Percentiles rank a stretch among this genome's conserved stretches.
Evolutionary conservation across 1,140 invertebrate species (phyloP).

Genomic region (Phymastichus coffea): DNA sequence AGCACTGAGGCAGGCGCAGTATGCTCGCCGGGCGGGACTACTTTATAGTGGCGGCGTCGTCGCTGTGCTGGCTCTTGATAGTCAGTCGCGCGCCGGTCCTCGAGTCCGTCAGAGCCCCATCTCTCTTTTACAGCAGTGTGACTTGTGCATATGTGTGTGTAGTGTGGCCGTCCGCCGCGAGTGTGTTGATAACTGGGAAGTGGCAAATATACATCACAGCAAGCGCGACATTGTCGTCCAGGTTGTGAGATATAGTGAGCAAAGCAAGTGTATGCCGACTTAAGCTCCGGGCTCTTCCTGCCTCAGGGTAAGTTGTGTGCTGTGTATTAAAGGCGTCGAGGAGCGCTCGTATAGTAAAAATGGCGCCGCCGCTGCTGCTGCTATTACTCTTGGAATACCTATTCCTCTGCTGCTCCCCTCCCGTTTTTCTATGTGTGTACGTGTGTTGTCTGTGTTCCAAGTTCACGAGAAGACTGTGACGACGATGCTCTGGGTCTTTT

Average conservation of each 20-base stretch:
- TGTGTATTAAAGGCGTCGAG: too few species aligned
- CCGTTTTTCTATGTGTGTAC: not conserved
- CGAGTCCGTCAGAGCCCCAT: not conserved
- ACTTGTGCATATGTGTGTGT: constrained; percentile 25
- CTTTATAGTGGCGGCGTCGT: constrained; percentile 35
- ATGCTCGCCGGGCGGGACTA: constrained; percentile 30
- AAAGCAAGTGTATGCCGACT: too few species aligned
- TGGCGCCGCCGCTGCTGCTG: not conserved
- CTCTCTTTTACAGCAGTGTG: not conserved
- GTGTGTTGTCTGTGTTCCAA: too few species aligned
- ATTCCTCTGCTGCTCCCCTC: too few species aligned
- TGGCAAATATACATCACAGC: too few species aligned
- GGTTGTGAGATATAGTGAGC: too few species aligned
- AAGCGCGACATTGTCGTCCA: too few species aligned
- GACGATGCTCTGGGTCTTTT: too few species aligned
- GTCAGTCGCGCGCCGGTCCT: constrained; percentile 53
- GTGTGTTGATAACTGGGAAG: constrained; percentile 49
- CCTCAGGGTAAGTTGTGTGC: constrained; percentile 44
- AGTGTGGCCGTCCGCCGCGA: constrained; percentile 33
- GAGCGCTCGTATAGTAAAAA: not conserved
- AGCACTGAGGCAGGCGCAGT: constrained; percentile 1
- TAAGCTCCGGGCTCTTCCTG: constrained; percentile 39
- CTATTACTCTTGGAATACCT: too few species aligned
- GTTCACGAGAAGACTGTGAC: too few species aligned
- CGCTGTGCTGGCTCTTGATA: constrained; percentile 29